Conservation (phyloP, 1,140 invertebrate genomes). For the Aphidius ervi region DNA sequence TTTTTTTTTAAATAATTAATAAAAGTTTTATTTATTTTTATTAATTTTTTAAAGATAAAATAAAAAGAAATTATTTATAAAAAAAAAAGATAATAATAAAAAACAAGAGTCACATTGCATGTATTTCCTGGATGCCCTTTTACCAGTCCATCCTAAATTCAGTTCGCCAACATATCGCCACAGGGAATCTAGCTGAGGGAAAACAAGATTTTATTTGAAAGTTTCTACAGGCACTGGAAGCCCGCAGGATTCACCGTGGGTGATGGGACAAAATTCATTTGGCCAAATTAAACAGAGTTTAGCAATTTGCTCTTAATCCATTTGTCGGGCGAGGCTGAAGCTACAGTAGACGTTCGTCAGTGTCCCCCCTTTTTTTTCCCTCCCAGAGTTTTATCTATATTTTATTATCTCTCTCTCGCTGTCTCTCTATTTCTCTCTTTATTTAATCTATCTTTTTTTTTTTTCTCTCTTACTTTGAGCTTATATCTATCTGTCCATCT, state of each 20-base stretch:
- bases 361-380: conserved; percentile 1
- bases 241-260: conserved; percentile 16
- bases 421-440: conserved; percentile 5
- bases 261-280: conserved; percentile 45
- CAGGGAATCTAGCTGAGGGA: conserved; percentile 10
- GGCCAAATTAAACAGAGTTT: conserved; percentile 49
- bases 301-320: conserved; percentile 48
- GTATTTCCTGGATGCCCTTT: too few relatives aligned
- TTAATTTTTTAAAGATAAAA: too few relatives aligned
- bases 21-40: too few relatives aligned
- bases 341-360: conserved; percentile 7
- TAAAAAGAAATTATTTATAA: too few relatives aligned
- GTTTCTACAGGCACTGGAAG: conserved; percentile 16
- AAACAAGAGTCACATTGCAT: too few relatives aligned
- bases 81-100: too few relatives aligned
- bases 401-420: not conserved
- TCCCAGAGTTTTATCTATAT: conserved; percentile 10
- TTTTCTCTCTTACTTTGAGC: not conserved
- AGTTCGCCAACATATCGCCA: conserved; percentile 3
- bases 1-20: too few relatives aligned
- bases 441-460: conserved; percentile 10
- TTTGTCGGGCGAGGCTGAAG: conserved; percentile 32
- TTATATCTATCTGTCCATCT: too few relatives aligned
- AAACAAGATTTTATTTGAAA: conserved; percentile 29
- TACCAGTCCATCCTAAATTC: not conserved